Evolutionary conservation across 2,888 invertebrate species (phyloP), one percentile per base, ranked within the genome.

Genomic region (Cepaea hortensis): DNA sequence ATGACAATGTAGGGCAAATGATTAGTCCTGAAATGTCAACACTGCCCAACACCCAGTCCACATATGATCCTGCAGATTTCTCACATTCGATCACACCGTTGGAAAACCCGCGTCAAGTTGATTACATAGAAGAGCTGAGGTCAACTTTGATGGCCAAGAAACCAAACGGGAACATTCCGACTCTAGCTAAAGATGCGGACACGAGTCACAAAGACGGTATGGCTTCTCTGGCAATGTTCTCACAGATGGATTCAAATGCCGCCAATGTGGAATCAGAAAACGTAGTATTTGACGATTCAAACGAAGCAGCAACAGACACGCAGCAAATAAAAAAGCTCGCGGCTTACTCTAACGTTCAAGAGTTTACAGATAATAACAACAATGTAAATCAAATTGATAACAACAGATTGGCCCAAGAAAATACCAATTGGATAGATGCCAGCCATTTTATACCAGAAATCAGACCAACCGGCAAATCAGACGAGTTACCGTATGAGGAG

Each of bases 81-180:
- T 18, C 3, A 35, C 1, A 50, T 15, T n/a, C 23, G 6, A 23
- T 73, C 23, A n/a, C 13, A 23, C 6, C 13, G 1, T 7, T 9
- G 35, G 50, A 76, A 20, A 20, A 46, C 5, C 81, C 70, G 70
- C 81, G 20, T 13, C 68, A 81, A 48, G 81, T 81, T 3, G 81
- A 81, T 70, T 81, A 81, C 18, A 0, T 46, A 13, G n/a, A 68
- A 70, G 81, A 81, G 48, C 48, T 81, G 18, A 65, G 81, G 48
- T 81, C 81, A 62, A 81, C 48, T 50, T 68, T 50, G 7, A 20
- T 48, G 11, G 35, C n/a, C 46, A 23, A 70, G 48, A 50, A 81
- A 70, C 48, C 68, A 70, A 11, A 50, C 35, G 3, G 62, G 68
- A 70, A 46, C 48, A 46, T 50, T 68, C 50, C 81, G 35, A 81